Base-by-base conservation (phyloP, 1,140 invertebrate genomes). In the Drosophila orosa region DNA sequence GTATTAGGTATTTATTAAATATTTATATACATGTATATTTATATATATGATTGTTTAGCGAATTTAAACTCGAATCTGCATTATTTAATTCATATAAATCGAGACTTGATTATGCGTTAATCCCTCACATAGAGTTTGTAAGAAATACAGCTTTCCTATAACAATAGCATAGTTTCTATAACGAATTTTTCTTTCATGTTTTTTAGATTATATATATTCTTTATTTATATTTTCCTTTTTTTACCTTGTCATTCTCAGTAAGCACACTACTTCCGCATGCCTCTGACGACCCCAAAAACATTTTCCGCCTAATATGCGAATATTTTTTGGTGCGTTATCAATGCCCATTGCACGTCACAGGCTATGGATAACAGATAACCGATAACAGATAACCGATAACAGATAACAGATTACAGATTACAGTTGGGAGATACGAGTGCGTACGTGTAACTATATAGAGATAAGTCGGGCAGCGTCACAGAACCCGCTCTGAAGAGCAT, bases 381-480 rank as follows among this genome's bases (percentile, higher is more conserved):
- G 50, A 56, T 42, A 35, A 27, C 29, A 29, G 71, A 74, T 66
- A 63, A 31, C 37, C n/a, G 45, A 58, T 75, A 54, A 37, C 42
- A 24, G 72, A 74, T 69, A 69, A 24, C 37, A n/a, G 50, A 56
- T 42, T 29, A 27, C 29, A 29, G 71, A 74, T 66, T 63, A 31
- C 37, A 29, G 50, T 33, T 42, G 29, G 33, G 2, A n/a, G 68
- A 65, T 77, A 44, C 31, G 15, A 17, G 17, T 40, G 42, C 52
- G 13, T 50, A 68, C 56, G 19, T 76, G 42, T 59, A 54, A 29
- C 54, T 17, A 58, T 54, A 29, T 42, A 40, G 71, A 48, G 74
- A 77, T 78, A 78, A 78, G 57, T 60, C 56, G 31, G 73, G 58
- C 39, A 55, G 52, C 74, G 74, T 78, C 74, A 78, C 65, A 62